phyloP scores from a whole-genome alignment of 2,888 invertebrate genomes.

The Melieria omissa region DNA sequence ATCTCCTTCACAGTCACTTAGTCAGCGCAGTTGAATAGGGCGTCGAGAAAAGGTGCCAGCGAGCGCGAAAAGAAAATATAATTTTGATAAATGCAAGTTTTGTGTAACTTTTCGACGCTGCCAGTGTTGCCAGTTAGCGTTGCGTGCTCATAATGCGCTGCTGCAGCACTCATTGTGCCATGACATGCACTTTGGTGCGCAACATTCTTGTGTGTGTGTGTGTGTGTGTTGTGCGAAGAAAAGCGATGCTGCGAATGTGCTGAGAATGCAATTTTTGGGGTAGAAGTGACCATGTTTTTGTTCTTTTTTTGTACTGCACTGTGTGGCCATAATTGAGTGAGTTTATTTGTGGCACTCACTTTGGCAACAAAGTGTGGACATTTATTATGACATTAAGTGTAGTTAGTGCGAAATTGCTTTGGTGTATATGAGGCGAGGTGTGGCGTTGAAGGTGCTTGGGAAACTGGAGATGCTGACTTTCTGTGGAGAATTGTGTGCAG shows the following conservation, averaged over 20 bases:
- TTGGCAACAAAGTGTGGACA: constrained; percentile 1
- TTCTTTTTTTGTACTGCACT: not conserved
- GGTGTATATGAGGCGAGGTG: not conserved
- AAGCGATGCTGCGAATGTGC: not conserved
- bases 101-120: not conserved
- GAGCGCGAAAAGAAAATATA: not conserved
- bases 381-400: constrained; percentile 21
- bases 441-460: too few species aligned
- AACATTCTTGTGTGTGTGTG: not conserved
- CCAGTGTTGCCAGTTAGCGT: not conserved
- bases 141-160: constrained; percentile 2
- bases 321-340: not conserved
- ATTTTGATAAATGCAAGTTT: constrained; percentile 1
- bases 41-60: not conserved
- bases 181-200: not conserved
- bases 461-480: too few species aligned
- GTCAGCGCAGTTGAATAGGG: too few species aligned
- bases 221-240: not conserved
- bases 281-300: not conserved
- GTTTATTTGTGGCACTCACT: not conserved
- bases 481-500: too few species aligned
- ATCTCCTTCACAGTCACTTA: too few species aligned
- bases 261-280: too few species aligned
- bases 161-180: not conserved
- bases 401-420: constrained; percentile 2